Evolutionary conservation across 2,113 vertebrate genomes (phyloP), one percentile per base, ranked within the genome.

Genomic region (Natator depressus): DNA sequence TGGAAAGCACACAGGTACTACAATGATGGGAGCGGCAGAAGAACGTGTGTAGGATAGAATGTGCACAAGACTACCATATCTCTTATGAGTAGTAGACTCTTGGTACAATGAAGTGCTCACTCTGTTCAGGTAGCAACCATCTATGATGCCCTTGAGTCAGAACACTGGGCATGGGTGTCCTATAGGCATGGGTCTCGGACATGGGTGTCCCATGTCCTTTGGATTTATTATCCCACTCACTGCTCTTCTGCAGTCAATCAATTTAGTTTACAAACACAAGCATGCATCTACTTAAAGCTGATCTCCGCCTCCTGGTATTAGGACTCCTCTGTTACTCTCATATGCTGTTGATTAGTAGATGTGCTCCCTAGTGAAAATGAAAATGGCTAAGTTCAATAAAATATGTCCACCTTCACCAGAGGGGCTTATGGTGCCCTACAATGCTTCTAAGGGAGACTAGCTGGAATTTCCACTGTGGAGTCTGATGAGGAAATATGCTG

Each of bases 61-160:
- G 35, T 38, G 17, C 19, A 72, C 19, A 38, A 72, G 35, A n/a
- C 7, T n/a, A 35, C 8, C 31, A n/a, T n/a, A 72, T 72, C 35
- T n/a, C n/a, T 72, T 22, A 38, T 72, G 17, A n/a, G 35, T 69
- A 38, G n/a, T 38, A n/a, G 65, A 20, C 7, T 92, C 93, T 93
- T 55, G 89, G 85, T 95, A 89, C 84, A 65, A 76, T 88, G 94
- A 88, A 83, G 84, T 53, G 94, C 87, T 84, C 92, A 54, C 85
- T 27, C 81, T 88, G 90, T 65, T 95, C 83, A 25, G 72, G 89
- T 90, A 95, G 93, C 87, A 92, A 35, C 82, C 91, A 76, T 89
- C 87, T 72, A 10, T 72, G 17, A 38, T 22, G n/a, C 69, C n/a
- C n/a, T 85, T 76, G 65, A 96, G 35, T 3, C 81, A 75, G 65